Conservation (phyloP, 2,113 vertebrate species). For the Menidia beryllina region DNA sequence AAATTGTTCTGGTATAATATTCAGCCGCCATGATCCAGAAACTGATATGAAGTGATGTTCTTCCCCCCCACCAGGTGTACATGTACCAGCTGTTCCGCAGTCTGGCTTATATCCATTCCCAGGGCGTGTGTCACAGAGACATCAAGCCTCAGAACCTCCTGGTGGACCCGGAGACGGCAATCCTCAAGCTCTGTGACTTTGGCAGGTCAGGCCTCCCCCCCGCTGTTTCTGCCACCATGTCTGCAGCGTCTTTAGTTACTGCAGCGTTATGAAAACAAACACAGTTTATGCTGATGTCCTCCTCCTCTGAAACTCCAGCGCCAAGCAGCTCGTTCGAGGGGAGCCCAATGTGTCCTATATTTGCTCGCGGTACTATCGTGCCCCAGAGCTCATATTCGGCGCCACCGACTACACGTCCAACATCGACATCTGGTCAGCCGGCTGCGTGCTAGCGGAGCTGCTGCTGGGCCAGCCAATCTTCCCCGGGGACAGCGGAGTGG, state of each 20-base stretch:
- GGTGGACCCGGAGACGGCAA: conserved; percentile 92
- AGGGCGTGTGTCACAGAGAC: conserved; percentile 94
- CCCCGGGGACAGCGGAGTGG: conserved; percentile 92
- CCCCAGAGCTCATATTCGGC: conserved; percentile 94
- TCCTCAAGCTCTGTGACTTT: conserved; percentile 95
- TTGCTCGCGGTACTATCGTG: conserved; percentile 95
- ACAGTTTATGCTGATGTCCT: background rate
- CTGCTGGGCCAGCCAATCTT: conserved; percentile 94
- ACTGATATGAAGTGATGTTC: background rate
- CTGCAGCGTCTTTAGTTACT: no score
- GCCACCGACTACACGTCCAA: conserved; percentile 95
- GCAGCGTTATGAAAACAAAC: conserved; percentile 16
- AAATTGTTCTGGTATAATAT: background rate
- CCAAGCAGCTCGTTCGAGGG: conserved; percentile 91
- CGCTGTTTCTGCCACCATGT: no score
- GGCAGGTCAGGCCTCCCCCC: conserved; percentile 93
- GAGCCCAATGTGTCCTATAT: conserved; percentile 97
- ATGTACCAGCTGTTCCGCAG: conserved; percentile 98
- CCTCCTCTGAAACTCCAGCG: conserved; percentile 73
- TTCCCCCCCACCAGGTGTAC: conserved; percentile 83
- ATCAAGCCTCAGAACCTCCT: conserved; percentile 95
- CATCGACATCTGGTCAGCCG: conserved; percentile 95
- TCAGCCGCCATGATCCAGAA: background rate
- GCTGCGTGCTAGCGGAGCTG: conserved; percentile 91
- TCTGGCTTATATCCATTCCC: conserved; percentile 96